Base-by-base conservation (phyloP, 2,113 vertebrate species). In the Hassar affinis region DNA sequence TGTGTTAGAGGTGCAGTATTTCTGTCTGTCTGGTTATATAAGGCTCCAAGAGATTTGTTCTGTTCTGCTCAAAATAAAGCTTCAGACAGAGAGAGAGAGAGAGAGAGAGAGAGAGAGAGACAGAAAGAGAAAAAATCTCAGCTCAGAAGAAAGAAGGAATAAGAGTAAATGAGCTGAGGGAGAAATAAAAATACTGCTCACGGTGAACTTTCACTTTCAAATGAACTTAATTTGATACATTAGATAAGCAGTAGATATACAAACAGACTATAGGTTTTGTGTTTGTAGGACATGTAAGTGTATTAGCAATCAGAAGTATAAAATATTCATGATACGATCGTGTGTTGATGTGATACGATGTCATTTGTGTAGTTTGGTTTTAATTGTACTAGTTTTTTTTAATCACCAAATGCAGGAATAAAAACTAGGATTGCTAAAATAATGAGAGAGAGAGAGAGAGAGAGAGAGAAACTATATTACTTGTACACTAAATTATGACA, bases 1-100 rank as follows among this genome's bases (percentile, higher is more conserved):
- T 64, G 51, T 78, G 82, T 74, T 64, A 38, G 54, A 81, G 78
- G 56, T 57, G 51, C 64, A 27, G 35, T 56, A 80, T 78, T 83
- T 87, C 52, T 42, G 68, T 74, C 68, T 81, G 42, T 68, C 22
- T 74, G 68, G 78, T 86, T 86, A 81, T 49, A 84, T 84, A 86
- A 86, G 71, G 17, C 62, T 81, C 47, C 22, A 17, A 57, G 78
- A 84, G 71, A 66, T 86, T 76, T 86, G 78, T 81, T 62, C 79
- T 45, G 27, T 80, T 71, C 78, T 30, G 35, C 82, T 86, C 49
- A 80, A 84, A 86, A 86, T 84, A 80, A 84, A 80, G 66, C 42
- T 56, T 54, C 22, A 22, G 59, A 77, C 74, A 72, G 49, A 76
- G 45, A 6, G 49, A 3, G 14, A 6, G 14, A 30, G 61, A 56